A percentile compares a stretch with the other conserved stretches of the same genome.
Conservation (phyloP, 1,140 invertebrate genomes). For the Tetramorium simillimum region DNA sequence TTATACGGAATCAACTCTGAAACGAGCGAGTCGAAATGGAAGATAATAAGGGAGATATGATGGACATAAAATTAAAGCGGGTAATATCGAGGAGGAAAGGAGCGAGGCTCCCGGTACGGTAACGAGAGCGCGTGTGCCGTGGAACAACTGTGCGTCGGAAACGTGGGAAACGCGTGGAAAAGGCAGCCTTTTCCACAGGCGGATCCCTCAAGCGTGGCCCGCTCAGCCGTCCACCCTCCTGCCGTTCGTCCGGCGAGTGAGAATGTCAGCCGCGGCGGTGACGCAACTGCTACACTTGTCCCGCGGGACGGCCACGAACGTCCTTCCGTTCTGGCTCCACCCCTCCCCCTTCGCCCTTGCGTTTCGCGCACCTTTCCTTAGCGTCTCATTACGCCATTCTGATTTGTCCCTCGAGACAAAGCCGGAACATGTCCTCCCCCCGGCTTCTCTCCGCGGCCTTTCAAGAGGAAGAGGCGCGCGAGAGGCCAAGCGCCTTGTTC, state of each 20-base stretch:
- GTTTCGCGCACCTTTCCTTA: too few relatives aligned
- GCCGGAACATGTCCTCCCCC: neutral
- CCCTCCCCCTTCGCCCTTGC: neutral
- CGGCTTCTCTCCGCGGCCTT: constrained; percentile 10
- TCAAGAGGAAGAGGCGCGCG: constrained; percentile 9
- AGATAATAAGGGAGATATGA: constrained; percentile 51
- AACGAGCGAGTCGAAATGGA: constrained; percentile 57
- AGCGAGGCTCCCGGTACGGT: neutral
- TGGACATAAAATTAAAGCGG: constrained; percentile 44
- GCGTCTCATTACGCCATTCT: constrained; percentile 24
- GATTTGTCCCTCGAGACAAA: constrained; percentile 58
- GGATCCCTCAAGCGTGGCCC: constrained; percentile 70
- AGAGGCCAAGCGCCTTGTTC: constrained; percentile 27
- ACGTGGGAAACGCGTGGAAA: constrained; percentile 65
- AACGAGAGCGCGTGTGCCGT: constrained; percentile 59
- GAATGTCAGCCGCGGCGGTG: constrained; percentile 16
- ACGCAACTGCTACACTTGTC: constrained; percentile 27
- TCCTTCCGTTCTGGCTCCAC: neutral
- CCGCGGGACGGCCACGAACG: neutral
- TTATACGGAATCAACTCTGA: constrained; percentile 59
- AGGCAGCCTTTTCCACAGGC: constrained; percentile 66
- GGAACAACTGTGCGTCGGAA: constrained; percentile 70
- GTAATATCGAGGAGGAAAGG: constrained; percentile 20
- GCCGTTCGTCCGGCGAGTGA: constrained; percentile 52
- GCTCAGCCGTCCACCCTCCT: constrained; percentile 64